Base-by-base conservation (phyloP, 2,113 vertebrate species). In the Motacilla alba region DNA sequence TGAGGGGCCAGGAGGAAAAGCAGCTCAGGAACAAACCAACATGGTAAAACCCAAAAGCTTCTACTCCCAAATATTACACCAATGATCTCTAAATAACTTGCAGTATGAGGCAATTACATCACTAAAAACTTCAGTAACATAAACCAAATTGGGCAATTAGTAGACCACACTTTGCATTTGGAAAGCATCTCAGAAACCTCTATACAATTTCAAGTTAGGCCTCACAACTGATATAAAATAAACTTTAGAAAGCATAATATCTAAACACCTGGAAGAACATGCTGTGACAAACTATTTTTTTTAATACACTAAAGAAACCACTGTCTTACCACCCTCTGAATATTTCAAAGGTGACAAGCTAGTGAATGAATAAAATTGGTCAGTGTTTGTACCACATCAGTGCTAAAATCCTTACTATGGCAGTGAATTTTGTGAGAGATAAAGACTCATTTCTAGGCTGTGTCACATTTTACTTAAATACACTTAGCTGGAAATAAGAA, bases 401-500 rank as follows among this genome's bases (percentile, higher is more conserved):
- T 35, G 28, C 67, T 77, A 55, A 90, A 91, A 59, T 67, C 67
- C 72, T 90, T 58, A 70, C 47, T 83, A 46, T 53, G 10, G 43
- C 58, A 76, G 41, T 58, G n/a, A 84, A 56, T 81, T 94, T 59
- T 83, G 24, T 43, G 49, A 73, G 58, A 37, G 66, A 82, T 31
- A 73, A 43, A 75, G 37, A 76, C 64, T 52, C 13, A 63, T 89
- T 93, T 90, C 75, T 59, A 94, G 58, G 47, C 69, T 89, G 22
- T n/a, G 9, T 46, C 77, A 75, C 35, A 31, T 28, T 15, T 55
- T 81, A 49, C 26, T 93, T 74, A 83, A 90, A 83, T 55, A 89
- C 55, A 55, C 55, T 86, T 78, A 37, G 33, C 47, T 94, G 53
- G 39, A 93, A 96, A 88, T 22, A 30, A 83, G 75, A 89, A 79